Base-by-base conservation (phyloP, 2,113 vertebrate genomes). In the Ciconia boyciana region DNA sequence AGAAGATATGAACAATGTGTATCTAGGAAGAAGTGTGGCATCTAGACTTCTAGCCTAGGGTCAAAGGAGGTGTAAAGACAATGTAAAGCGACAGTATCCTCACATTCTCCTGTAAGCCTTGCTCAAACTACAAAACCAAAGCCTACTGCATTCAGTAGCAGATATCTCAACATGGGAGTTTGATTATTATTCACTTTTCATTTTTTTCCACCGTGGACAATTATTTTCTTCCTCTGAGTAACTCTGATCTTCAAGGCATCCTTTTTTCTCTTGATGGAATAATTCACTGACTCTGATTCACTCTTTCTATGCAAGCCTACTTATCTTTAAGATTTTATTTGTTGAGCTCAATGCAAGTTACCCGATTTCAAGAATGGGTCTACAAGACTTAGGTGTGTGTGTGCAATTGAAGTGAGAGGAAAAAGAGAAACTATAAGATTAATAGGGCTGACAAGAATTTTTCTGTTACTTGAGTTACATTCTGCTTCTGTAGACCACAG, bases 201-300 rank as follows among this genome's bases (percentile, higher is more conserved):
- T 77, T 66, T 90, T 76, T 55, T 57, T 51, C 36, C 58, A 8
- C 29, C 5, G 2, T 58, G 34, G 29, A 84, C 51, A 83, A 44
- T 70, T 76, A 19, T 34, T 92, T 83, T 80, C 46, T 93, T 87
- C 60, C 32, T 82, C 49, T 91, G 57, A 94, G 78, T 89, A 78
- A 78, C 26, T 70, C 51, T 79, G 8, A 70, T 92, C 48, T 74
- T 86, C 44, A 69, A 58, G 51, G 28, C n/a, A 79, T 60, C 43
- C 6, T 43, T 83, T 62, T 83, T 74, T 55, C 11, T 72, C 51
- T 75, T 64, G 39, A 4, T 79, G 70, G 54, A 74, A n/a, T 93
- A 15, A 84, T 93, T 90, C 46, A 64, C 62, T 75, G 39, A 44
- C 34, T 95, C n/a, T 92, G 69, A 87, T 77, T 93, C 80, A 89